Percentiles rank a stretch among this genome's conserved stretches.
Conservation (phyloP, 2,888 invertebrate genomes). For the Drosophila kanekoi region DNA sequence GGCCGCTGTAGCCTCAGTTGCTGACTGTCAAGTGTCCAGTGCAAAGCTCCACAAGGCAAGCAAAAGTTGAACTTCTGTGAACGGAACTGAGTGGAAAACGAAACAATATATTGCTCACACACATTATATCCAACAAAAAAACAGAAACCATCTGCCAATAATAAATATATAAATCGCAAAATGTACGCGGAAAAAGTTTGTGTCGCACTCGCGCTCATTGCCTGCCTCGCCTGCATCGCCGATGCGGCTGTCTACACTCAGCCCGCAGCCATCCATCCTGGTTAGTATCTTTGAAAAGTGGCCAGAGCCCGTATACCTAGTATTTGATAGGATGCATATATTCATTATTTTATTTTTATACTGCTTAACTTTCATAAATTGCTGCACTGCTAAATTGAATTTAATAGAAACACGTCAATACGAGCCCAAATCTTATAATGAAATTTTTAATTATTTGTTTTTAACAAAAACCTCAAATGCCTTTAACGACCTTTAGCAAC, state of each 20-base stretch:
- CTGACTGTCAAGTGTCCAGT: constrained; percentile 61
- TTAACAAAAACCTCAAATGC: constrained; percentile 25
- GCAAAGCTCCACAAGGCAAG: constrained; percentile 38
- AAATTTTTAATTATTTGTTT: constrained; percentile 47
- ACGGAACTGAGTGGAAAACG: constrained; percentile 9
- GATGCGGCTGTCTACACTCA: constrained; percentile 82
- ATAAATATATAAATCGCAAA: constrained; percentile 31
- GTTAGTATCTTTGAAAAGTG: constrained; percentile 71
- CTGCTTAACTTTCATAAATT: neutral
- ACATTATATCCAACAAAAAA: constrained; percentile 4
- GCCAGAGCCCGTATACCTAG: neutral
- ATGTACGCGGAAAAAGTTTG: constrained; percentile 79
- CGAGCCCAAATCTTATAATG: constrained; percentile 20
- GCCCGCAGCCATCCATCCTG: constrained; percentile 79
- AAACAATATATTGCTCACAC: constrained; percentile 17
- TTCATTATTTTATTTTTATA: too few species aligned
- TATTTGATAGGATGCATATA: neutral
- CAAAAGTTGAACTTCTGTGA: constrained; percentile 27
- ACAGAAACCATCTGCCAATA: neutral
- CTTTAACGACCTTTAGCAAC: constrained; percentile 54
- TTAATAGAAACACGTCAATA: neutral
- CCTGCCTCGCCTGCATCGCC: constrained; percentile 63
- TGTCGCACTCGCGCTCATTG: constrained; percentile 64
- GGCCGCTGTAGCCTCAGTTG: constrained; percentile 67
- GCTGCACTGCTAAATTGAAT: neutral